Evolutionary conservation across 2,797 vertebrate species (phyloP).

Genomic region (Vespertilio murinus): DNA sequence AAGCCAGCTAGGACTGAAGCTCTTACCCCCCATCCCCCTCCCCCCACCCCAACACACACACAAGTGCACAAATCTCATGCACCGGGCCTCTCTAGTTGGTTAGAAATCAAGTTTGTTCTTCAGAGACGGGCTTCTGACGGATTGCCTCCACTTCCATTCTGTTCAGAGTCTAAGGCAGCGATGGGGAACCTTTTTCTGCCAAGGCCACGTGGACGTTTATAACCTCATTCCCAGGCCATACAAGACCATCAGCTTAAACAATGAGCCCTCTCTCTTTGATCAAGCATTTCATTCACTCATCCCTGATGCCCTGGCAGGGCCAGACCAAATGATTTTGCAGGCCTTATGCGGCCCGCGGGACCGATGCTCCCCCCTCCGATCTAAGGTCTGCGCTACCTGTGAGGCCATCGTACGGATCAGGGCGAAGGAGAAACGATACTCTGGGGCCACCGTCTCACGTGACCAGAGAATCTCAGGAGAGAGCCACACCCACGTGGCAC

Average conservation of each 20-base stretch:
- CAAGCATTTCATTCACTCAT: too few relatives aligned
- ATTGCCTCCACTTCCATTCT: neutral
- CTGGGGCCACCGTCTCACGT: neutral
- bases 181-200: too few relatives aligned
- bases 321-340: too few relatives aligned
- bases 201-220: too few relatives aligned
- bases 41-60: too few relatives aligned
- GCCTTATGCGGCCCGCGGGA: rapidly evolving
- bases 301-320: too few relatives aligned
- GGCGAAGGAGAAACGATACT: neutral
- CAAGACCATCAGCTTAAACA: too few relatives aligned
- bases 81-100: too few relatives aligned
- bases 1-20: neutral
- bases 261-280: too few relatives aligned
- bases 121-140: constrained; percentile 53
- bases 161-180: neutral
- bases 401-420: neutral
- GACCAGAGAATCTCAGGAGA: neutral
- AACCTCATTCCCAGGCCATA: too few relatives aligned
- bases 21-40: too few relatives aligned
- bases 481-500: neutral
- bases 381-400: neutral
- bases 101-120: constrained; percentile 55
- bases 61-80: too few relatives aligned
- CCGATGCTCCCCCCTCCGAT: neutral